A percentile compares a stretch with the other conserved stretches of the same genome.
phyloP scores from a whole-genome alignment of 2,888 invertebrate genomes.

The Pogonocherus hispidulus region DNA sequence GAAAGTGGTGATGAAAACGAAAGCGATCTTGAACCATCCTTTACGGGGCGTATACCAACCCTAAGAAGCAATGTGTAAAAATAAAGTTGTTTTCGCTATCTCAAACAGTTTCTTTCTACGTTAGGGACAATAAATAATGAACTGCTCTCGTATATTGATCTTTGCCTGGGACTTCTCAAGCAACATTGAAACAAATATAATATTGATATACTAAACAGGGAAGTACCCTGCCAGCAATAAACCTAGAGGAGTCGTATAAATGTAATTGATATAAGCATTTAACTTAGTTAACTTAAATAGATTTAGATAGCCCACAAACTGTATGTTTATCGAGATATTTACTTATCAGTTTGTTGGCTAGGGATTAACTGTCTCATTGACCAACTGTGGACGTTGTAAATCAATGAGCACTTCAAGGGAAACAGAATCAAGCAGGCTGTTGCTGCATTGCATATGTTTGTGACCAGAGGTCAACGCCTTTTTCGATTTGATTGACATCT shows the following conservation, averaged over 20 bases:
- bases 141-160: conserved; percentile 26
- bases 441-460: not conserved
- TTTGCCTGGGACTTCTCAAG: conserved; percentile 15
- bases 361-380: conserved; percentile 20
- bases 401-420: conserved; percentile 15
- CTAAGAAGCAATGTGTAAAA: conserved; percentile 15
- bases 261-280: conserved; percentile 34
- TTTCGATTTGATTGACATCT: conserved; percentile 8
- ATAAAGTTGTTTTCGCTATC: conserved; percentile 24
- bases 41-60: conserved; percentile 3
- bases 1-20: too few relatives aligned
- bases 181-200: conserved; percentile 22
- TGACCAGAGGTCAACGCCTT: conserved; percentile 6
- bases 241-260: conserved; percentile 27
- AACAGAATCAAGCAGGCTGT: conserved; percentile 9
- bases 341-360: conserved; percentile 25
- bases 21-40: not conserved
- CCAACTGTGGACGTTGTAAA: conserved; percentile 21
- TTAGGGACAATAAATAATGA: conserved; percentile 28
- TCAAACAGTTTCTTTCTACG: conserved; percentile 6
- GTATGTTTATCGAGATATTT: conserved; percentile 29
- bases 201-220: conserved; percentile 17
- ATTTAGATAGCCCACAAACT: conserved; percentile 27
- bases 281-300: conserved; percentile 31
- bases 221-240: conserved; percentile 1